Evolutionary conservation across 1,140 invertebrate genomes (phyloP), one percentile per base, ranked within the genome.

Genomic region (Sycophila sp.): DNA sequence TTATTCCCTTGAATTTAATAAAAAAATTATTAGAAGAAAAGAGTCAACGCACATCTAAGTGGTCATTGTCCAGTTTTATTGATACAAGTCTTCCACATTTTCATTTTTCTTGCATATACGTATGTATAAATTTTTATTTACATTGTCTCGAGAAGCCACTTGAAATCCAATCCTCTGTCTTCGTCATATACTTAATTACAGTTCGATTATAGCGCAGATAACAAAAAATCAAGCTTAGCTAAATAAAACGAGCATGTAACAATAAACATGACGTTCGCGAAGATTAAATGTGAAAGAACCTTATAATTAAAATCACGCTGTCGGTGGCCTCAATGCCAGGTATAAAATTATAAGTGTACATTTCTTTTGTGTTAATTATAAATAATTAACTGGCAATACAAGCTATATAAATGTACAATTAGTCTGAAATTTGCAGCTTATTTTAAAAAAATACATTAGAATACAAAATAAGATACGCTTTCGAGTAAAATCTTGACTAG

Each of bases 71-170:
- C 36, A 62, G 58, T 62, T 69, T 69, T 69, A 69, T 69, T 69
- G 42, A 62, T 60, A 53, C 42, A 69, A 62, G 22, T 53, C 45
- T 63, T 63, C n/a, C n/a, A 26, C 36, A 19, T 70, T 70, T 26
- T 70, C 47, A 30, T 34, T 24, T 42, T 55, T 59, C 55, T 63
- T 22, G 28, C 56, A 59, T 40, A 56, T 63, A 63, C 32, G 32
- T 62, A 69, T 69, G 38, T 70, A 70, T 70, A 70, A 70, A 56
- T 63, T 51, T 70, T 63, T 70, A 70, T 70, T 70, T 70, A 70
- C 68, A 70, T 63, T 55, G 38, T 63, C 17, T 70, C 26, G 11
- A 55, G 30, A 70, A 63, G 38, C 59, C 34, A 24, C 32, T 70
- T 55, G 7, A 63, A 13, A 70, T 70, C 49, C 28, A 49, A 70